Evolutionary conservation across 2,113 vertebrate species (phyloP).

Genomic region (Ancistrus triradiatus): DNA sequence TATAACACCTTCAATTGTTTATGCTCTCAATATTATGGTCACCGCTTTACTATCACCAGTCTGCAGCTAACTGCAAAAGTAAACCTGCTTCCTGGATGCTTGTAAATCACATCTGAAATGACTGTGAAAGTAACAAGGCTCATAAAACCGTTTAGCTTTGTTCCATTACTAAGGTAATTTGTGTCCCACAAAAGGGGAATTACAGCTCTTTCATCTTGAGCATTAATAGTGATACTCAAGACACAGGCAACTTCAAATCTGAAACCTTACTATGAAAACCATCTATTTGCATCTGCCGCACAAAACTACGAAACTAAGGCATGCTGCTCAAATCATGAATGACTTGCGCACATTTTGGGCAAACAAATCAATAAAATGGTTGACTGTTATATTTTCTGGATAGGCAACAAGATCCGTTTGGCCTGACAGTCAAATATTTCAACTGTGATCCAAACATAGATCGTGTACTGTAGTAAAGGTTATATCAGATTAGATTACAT

Average conservation of each 20-base stretch:
- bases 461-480: background rate
- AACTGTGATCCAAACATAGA: background rate
- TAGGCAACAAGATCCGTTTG: too few relatives aligned
- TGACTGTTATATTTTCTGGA: background rate
- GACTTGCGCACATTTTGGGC: background rate
- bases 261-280: conserved; percentile 1
- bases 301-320: background rate
- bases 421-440: too few relatives aligned
- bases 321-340: background rate
- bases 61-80: conserved; percentile 21
- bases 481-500: background rate
- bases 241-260: conserved; percentile 12
- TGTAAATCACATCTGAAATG: conserved; percentile 28
- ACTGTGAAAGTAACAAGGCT: conserved; percentile 1
- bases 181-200: conserved; percentile 11
- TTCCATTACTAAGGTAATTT: background rate
- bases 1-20: conserved; percentile 22
- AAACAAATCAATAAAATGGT: background rate
- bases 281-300: background rate
- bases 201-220: background rate
- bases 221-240: conserved; percentile 22
- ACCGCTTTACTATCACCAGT: conserved; percentile 8
- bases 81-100: conserved; percentile 21
- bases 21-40: conserved; percentile 7
- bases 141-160: conserved; percentile 1